Conservation (phyloP, 2,888 invertebrate genomes). For the Phengaris arion region DNA sequence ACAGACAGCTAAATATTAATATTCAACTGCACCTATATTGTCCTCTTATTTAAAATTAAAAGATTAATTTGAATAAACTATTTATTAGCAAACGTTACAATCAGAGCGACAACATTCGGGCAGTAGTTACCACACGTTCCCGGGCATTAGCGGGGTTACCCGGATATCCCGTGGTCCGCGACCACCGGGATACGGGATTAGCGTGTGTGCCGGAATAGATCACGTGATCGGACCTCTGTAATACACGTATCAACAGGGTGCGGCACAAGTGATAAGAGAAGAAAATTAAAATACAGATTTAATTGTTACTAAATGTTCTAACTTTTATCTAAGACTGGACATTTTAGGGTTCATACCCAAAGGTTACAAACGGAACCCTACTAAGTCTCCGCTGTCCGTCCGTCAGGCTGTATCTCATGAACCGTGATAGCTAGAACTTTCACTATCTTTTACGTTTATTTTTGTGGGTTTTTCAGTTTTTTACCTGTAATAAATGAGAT, state of each 20-base stretch:
- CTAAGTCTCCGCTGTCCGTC: too few relatives aligned
- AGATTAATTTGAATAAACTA: neutral
- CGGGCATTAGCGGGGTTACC: neutral
- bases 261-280: slow-evolving; percentile 42
- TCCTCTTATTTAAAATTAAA: neutral
- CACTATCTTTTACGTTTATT: too few relatives aligned
- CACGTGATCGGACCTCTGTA: slow-evolving; percentile 67
- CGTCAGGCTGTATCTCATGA: too few relatives aligned
- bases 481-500: too few relatives aligned
- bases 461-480: too few relatives aligned
- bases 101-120: neutral
- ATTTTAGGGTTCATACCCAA: too few relatives aligned
- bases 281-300: neutral
- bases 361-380: too few relatives aligned
- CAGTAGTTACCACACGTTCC: neutral
- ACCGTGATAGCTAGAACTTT: too few relatives aligned
- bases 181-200: slow-evolving; percentile 9
- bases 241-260: slow-evolving; percentile 51
- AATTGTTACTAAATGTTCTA: too few relatives aligned
- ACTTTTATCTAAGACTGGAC: too few relatives aligned
- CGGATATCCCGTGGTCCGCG: neutral
- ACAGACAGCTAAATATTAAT: too few relatives aligned
- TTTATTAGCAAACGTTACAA: neutral
- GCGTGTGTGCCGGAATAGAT: slow-evolving; percentile 64
- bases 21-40: too few relatives aligned